Conservation (phyloP, 2,113 vertebrate genomes). For the Apaloderma vittatum region DNA sequence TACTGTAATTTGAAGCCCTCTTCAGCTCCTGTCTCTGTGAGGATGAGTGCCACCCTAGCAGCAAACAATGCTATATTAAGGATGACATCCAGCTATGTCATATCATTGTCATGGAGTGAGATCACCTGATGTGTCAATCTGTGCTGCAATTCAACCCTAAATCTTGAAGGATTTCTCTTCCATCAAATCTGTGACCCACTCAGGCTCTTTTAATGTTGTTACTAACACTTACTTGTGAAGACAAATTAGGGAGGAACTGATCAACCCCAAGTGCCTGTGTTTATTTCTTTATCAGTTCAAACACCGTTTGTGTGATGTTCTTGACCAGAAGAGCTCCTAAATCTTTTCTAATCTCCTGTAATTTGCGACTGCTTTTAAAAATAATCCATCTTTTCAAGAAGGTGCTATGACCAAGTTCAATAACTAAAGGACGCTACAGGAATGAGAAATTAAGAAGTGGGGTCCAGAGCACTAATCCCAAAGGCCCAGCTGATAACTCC, state of each 20-base stretch:
- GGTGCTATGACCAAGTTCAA: background rate
- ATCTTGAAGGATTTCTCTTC: background rate
- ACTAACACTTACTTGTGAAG: background rate
- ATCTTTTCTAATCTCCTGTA: background rate
- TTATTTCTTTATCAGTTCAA: background rate
- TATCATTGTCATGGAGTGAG: background rate
- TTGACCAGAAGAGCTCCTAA: background rate
- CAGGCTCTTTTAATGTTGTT: background rate
- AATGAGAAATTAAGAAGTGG: background rate
- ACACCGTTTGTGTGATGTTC: background rate
- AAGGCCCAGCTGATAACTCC: background rate
- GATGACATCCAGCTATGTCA: background rate
- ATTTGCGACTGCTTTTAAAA: background rate
- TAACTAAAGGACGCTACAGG: background rate
- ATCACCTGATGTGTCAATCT: background rate
- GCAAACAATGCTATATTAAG: background rate
- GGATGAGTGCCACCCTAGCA: background rate
- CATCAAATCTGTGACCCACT: background rate
- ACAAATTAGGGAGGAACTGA: background rate
- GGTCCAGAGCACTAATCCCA: background rate
- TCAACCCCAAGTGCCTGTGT: background rate
- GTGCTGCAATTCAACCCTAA: background rate
- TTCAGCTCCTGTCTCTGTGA: background rate
- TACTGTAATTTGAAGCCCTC: background rate
- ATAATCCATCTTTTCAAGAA: background rate